Base-by-base conservation (phyloP, 37 sponge, comb jelly and placozoan species). In the Dysidea cf. avara region DNA sequence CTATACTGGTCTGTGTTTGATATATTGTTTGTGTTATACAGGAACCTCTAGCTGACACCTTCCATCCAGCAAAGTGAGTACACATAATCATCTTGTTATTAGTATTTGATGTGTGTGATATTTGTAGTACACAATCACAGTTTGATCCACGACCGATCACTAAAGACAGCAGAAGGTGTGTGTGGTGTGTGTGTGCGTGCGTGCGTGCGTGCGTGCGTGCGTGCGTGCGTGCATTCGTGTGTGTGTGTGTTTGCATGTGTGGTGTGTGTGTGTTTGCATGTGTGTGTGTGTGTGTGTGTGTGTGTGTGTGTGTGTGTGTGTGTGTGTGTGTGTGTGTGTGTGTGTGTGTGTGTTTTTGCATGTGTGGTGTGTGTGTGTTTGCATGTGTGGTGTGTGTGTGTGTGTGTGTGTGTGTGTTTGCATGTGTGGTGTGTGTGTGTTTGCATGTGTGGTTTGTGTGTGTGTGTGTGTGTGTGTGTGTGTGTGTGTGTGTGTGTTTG, bases 271-370 rank as follows among this genome's bases (percentile, higher is more conserved):
- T 54, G 55, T 49, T 34, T 56, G 21, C 56, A 43, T 72, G 72
- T 68, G 68, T 68, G 68, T 68, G 68, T 46, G 68, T 68, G 68
- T 47, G 52, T 68, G 68, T 68, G 68, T 68, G 68, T 47, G 26
- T 21, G 73, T 48, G 68, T 39, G 37, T 34, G 18, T 24, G 20
- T 64, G 39, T 22, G 16, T 64, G 33, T 39, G 51, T 68, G 46
- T 1, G n/a, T n/a, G n/a, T n/a, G n/a, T n/a, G n/a, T n/a, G n/a
- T n/a, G n/a, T 56, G 14, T 43, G 67, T 72, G 22, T n/a, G 62
- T 64, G 62, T 35, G 67, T 58, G 38, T 3, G 14, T 7, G 7
- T 3, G 6, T 31, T 35, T 20, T 46, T 59, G 9, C 46, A 39
- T 73, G 47, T 29, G 56, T 32, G 25, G 52, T 5, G 52, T 29